Evolutionary conservation across 2,888 invertebrate species (phyloP), one percentile per base, ranked within the genome.

Genomic region (Cryptocephalus primarius): DNA sequence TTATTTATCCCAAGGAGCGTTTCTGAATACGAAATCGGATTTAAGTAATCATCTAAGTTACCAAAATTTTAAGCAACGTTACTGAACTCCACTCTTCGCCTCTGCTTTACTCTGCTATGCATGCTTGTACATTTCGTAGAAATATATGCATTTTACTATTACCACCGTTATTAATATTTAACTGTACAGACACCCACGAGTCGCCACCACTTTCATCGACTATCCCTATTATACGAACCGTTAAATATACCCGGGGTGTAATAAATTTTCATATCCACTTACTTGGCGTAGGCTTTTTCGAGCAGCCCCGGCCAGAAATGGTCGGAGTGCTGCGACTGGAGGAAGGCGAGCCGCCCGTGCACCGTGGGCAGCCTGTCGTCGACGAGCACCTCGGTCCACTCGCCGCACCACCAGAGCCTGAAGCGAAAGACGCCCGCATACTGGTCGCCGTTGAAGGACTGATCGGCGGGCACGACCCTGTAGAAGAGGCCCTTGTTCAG

Each of bases 281-380:
- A 86, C 86, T 93, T 92, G 48, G 92, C 92, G 58, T 92, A 92
- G 0, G 93, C 93, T 69, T 93, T 93, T 70, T 93, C 93, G 44
- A 93, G 72, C 31, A 93, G 72, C 0, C 90, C 85, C 0, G 92
- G 87, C 92, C 92, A 93, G 64, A 86, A 87, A 64, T 89, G 87
- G 56, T 87, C 85, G 1, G 85, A 82, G 55, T 82, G 76, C 54
- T 82, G 82, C 39, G 86, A 80, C 67, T 92, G 91, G 50, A 91
- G 76, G 69, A 93, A 93, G 36, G 89, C 88, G 51, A 92, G 74
- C 54, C 85, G 79, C 9, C 88, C 89, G 64, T 88, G 86, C 39
- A 91, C 88, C 0, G 90, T 90, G 8, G 92, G 92, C 49, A 93
- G 74, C 14, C 89, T 78, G 68, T 93, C 93, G 66, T 93, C 92